Evolutionary conservation across 1,140 invertebrate species (phyloP), one percentile per base, ranked within the genome.

Genomic region (Listronotus oregonensis): DNA sequence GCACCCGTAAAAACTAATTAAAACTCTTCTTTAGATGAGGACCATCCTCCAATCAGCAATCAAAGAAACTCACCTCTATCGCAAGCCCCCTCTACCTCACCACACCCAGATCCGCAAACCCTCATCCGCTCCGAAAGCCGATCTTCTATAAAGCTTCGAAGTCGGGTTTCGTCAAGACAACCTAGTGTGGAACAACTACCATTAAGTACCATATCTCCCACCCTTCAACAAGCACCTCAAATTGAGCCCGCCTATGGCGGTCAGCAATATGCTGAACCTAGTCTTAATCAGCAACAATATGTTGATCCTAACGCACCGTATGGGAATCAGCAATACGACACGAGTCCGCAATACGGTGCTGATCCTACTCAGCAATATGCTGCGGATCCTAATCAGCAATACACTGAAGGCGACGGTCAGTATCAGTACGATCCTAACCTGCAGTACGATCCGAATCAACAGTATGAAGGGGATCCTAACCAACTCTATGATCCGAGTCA

Each of bases 371-470:
- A 67, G 18, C 37, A 63, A 18, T 63, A 66, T 34, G 27, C 11
- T 12, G 14, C n/a, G 7, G 49, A 61, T 40, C 65, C 66, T 14
- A 49, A 67, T 50, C 39, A 52, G 21, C 58, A 67, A 54, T 67
- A 62, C 42, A 14, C 31, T n/a, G 49, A 11, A 18, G 34, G 39
- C 31, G 17, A 27, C 6, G 46, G 43, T n/a, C 62, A 56, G 18
- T 66, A 66, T 40, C 67, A 68, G 14, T 74, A 70, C 14, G 54
- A 71, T 44, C 66, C 67, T 9, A 68, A 73, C 47, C 50, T 73
- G 31, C 67, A 74, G 21, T 76, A 75, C 42, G 66, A 73, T 64
- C 56, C 63, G 3, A 66, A 59, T 63, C 71, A 76, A 18, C 68
- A 71, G 42, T 73, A 76, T 60, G 52, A 52, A 17, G 37, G 52